Base-by-base conservation (phyloP, 2,797 vertebrate genomes). In the Huso huso region DNA sequence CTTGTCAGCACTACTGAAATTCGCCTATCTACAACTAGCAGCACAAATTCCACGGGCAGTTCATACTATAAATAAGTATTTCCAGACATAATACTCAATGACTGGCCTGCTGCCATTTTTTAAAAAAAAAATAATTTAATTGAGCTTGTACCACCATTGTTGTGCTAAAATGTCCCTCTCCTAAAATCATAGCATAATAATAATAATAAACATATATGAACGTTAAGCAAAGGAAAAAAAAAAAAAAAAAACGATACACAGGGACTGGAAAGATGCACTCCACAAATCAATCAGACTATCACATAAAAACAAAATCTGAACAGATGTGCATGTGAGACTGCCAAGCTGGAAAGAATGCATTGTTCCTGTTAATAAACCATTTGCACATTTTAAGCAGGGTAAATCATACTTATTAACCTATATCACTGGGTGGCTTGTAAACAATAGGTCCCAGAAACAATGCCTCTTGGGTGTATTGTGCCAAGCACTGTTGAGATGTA, bases 381-480 rank as follows among this genome's bases (percentile, higher is more conserved):
- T 91, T 90, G 88, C 93, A 88, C 88, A 90, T 89, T 84, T 52
- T 69, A 79, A 82, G 76, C 88, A 82, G 88, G 82, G 81, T 91
- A 95, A 95, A 94, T 96, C 95, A 93, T 87, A 90, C 87, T 92
- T 86, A 94, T 95, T 94, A 95, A 95, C 92, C 92, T 91, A 89
- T 91, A 89, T 89, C 86, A 93, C 86, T 90, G 89, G 87, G 85
- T 87, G 77, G 90, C 89, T 90, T 90, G 80, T 87, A 92, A 89
- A 93, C 90, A 95, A 95, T 93, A 83, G 86, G 77, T 82, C 82
- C 66, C 63, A 67, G 81, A 89, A 92, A 95, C 90, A 95, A 93
- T 81, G 70, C 73, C 74, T 82, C 76, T 86, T 79, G 70, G 88
- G 79, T 84, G 87, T 84, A 83, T 80, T 75, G 71, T 81, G 53